Percentiles rank a stretch among this genome's conserved stretches.
Evolutionary conservation across 2,888 invertebrate species (phyloP).

Genomic region (Zaprionus obscuricornis): DNA sequence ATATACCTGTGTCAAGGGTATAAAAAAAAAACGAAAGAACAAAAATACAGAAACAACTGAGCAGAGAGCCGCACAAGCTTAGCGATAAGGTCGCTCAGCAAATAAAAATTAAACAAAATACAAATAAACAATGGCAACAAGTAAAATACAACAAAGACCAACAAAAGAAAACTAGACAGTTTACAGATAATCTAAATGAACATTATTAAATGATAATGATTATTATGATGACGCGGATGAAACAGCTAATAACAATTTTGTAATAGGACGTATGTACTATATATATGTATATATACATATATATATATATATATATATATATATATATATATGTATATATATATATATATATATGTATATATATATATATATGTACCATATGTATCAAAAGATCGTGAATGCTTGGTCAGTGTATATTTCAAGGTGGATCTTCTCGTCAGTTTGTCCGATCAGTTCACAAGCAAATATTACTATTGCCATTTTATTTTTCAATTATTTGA

Average conservation of each 20-base stretch:
- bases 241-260: constrained; percentile 12
- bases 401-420: too few relatives aligned
- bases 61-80: constrained; percentile 21
- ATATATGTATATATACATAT: background rate
- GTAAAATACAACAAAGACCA: too few relatives aligned
- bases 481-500: constrained; percentile 24
- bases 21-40: too few relatives aligned
- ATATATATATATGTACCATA: too few relatives aligned
- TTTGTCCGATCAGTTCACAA: constrained; percentile 39
- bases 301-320: background rate
- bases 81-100: constrained; percentile 60
- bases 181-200: constrained; percentile 69
- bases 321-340: background rate
- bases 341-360: background rate
- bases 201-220: constrained; percentile 59
- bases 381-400: too few relatives aligned
- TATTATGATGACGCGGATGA: constrained; percentile 32
- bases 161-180: constrained; percentile 32
- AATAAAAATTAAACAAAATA: constrained; percentile 61
- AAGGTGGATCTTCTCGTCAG: constrained; percentile 24
- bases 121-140: constrained; percentile 21
- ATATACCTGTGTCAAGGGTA: too few relatives aligned
- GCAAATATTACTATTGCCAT: constrained; percentile 39
- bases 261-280: constrained; percentile 15
- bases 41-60: too few relatives aligned